These are phyloP conservation scores for Lineus longissimus DNA, from an alignment of 1,140 invertebrate species.

Conservation along the genomic window DNA sequence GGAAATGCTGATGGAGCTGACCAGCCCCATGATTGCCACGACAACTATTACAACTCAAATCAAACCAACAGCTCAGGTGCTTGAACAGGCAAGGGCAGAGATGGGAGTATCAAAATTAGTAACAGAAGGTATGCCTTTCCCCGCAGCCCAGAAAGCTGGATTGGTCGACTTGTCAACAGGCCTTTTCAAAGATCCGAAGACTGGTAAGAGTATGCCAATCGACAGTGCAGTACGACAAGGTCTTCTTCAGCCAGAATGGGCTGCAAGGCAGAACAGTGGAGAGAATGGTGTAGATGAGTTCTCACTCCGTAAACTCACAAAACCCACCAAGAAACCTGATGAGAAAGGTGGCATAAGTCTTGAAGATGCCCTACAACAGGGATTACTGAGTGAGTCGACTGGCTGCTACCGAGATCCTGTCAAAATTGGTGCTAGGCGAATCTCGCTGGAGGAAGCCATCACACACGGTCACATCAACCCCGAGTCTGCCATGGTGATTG, in stretches of 20 bases:
- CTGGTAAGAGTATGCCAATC: conserved; percentile 69
- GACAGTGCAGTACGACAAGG: conserved; percentile 75
- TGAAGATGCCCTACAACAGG: neutral
- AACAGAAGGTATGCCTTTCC: neutral
- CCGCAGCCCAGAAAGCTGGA: conserved; percentile 51
- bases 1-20: conserved; percentile 32
- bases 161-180: conserved; percentile 75
- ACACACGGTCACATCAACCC: conserved; percentile 75
- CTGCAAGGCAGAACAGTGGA: conserved; percentile 37
- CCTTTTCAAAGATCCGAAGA: conserved; percentile 75
- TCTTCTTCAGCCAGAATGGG: conserved; percentile 75
- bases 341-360: conserved; percentile 57
- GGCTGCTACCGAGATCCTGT: conserved; percentile 30
- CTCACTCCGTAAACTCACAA: neutral
- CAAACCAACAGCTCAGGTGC: conserved; percentile 26
- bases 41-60: conserved; percentile 38
- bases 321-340: too few relatives aligned
- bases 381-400: conserved; percentile 1
- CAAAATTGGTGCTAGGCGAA: neutral
- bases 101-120: neutral
- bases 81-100: neutral
- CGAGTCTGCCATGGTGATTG: conserved; percentile 62
- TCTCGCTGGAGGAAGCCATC: conserved; percentile 79
- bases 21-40: conserved; percentile 41
- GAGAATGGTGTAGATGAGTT: neutral